phyloP scores from a whole-genome alignment of 1,140 invertebrate species.

The Drosophila littoralis region DNA sequence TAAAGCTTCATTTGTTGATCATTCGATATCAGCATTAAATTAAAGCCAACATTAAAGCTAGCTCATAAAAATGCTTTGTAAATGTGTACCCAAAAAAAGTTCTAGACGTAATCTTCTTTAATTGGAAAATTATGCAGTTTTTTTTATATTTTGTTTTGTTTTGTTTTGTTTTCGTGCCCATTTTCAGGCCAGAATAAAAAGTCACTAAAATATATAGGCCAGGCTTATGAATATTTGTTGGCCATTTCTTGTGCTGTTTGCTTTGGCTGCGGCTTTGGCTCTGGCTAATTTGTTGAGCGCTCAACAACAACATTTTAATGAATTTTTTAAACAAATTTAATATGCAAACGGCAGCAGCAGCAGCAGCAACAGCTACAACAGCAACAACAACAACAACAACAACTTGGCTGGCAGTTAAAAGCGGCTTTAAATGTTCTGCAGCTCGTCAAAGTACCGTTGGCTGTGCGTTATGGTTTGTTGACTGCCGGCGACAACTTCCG shows the following conservation, averaged over 20 bases:
- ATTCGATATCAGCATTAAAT: too few species aligned
- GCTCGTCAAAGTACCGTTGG: conserved; percentile 67
- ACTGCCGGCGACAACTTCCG: conserved; percentile 79
- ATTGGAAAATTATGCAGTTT: conserved; percentile 48
- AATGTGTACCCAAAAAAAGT: conserved; percentile 1
- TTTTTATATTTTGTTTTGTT: conserved; percentile 12
- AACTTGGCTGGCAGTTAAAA: conserved; percentile 31
- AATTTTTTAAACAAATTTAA: conserved; percentile 56
- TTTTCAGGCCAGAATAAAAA: conserved; percentile 5
- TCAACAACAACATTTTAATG: conserved; percentile 59
- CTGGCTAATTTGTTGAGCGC: conserved; percentile 64
- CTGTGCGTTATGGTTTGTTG: conserved; percentile 81
- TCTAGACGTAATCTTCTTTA: conserved; percentile 14
- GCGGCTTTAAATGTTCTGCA: conserved; percentile 72
- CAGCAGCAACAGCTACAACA: too few species aligned
- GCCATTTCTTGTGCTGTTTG: background rate
- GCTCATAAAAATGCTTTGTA: background rate
- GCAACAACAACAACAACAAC: conserved; percentile 27
- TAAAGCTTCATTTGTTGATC: too few species aligned
- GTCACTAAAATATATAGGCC: conserved; percentile 2
- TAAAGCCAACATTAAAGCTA: background rate
- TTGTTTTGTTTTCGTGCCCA: conserved; percentile 2
- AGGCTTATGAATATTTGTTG: conserved; percentile 28
- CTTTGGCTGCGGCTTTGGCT: conserved; percentile 3
- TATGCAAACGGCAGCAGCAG: conserved; percentile 43